Evolutionary conservation across 2,113 vertebrate genomes (phyloP).

Genomic region (Rhinopomastus cyanomelas): DNA sequence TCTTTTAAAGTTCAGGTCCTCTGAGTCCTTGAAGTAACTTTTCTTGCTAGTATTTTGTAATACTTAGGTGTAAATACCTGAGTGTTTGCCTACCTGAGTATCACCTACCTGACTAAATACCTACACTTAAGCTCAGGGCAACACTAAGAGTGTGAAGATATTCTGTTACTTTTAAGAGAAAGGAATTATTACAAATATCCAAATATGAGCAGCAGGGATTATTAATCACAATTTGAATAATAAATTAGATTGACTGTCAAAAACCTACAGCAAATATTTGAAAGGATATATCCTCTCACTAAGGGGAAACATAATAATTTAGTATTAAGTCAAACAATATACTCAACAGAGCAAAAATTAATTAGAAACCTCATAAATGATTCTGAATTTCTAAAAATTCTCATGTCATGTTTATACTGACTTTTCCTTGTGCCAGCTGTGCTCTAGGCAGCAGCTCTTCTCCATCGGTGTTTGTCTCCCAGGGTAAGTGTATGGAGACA

Average conservation of each 20-base stretch:
- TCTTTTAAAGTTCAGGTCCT: neutral
- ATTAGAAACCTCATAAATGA: neutral
- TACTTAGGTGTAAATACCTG: neutral
- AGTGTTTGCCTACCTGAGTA: no score
- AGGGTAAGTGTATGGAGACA: neutral
- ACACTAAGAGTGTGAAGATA: neutral
- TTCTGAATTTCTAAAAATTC: neutral
- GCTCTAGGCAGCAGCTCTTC: neutral
- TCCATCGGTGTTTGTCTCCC: neutral
- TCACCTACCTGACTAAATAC: no score
- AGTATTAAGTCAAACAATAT: neutral
- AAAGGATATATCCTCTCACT: neutral
- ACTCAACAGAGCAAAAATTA: neutral
- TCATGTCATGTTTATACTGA: neutral
- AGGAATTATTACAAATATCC: neutral
- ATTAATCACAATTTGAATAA: neutral
- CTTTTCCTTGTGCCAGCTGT: neutral
- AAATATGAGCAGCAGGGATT: neutral
- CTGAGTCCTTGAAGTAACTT: neutral
- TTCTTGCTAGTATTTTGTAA: neutral
- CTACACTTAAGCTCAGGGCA: neutral
- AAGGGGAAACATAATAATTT: neutral
- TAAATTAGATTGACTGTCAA: neutral
- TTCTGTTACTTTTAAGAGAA: neutral
- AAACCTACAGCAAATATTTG: neutral